These are phyloP conservation scores for Drosophila kepulauana DNA, from an alignment of 1,140 invertebrate species.

Conservation along the genomic window DNA sequence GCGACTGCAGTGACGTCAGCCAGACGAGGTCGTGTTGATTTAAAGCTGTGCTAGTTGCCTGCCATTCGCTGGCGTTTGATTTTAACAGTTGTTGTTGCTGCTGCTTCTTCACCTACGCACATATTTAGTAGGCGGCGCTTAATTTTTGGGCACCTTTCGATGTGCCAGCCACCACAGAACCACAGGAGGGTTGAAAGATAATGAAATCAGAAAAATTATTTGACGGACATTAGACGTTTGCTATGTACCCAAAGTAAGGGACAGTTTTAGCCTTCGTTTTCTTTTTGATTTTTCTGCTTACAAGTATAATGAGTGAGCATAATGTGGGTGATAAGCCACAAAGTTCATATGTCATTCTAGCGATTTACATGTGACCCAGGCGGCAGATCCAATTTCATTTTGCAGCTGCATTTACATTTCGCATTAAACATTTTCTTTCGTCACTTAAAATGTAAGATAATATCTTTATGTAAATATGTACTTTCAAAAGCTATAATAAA, in stretches of 20 bases:
- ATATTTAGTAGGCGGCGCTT: constrained; percentile 66
- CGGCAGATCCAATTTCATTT: constrained; percentile 21
- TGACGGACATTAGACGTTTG: constrained; percentile 10
- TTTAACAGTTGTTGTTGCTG: constrained; percentile 42
- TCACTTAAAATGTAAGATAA: constrained; percentile 67
- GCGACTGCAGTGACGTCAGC: constrained; percentile 60
- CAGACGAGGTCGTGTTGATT: constrained; percentile 60
- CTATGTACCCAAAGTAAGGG: not conserved
- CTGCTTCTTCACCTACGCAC: constrained; percentile 60
- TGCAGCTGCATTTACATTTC: constrained; percentile 66
- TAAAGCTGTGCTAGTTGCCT: constrained; percentile 63
- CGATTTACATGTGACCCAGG: not conserved
- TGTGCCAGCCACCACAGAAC: constrained; percentile 11
- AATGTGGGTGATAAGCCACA: not conserved
- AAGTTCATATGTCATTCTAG: constrained; percentile 1
- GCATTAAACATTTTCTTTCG: constrained; percentile 45
- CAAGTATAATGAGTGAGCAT: not conserved
- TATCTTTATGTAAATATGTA: constrained; percentile 22
- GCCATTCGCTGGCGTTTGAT: constrained; percentile 70
- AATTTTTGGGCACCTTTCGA: constrained; percentile 31
- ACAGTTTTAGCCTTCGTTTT: constrained; percentile 11
- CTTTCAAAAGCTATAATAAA: constrained; percentile 12
- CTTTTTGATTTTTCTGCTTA: not conserved
- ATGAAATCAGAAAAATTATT: constrained; percentile 29
- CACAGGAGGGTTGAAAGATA: constrained; percentile 47